These are phyloP conservation scores for Hystrix brachyura DNA, from an alignment of 2,113 vertebrate genomes.

Conservation along the genomic window DNA sequence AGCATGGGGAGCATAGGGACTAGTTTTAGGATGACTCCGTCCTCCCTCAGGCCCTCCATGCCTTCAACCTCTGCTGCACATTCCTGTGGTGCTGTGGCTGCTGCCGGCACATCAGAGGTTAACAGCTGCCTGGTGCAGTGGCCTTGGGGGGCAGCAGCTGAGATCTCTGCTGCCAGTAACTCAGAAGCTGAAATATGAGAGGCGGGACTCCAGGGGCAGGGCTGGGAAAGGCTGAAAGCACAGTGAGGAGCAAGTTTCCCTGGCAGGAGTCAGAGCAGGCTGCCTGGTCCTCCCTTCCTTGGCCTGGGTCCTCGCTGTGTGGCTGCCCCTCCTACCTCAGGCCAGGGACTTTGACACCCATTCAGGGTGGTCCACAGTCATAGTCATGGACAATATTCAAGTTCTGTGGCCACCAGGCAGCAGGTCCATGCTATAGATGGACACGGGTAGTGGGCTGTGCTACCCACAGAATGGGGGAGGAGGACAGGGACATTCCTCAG, in stretches of 20 bases:
- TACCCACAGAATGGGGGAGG: not conserved
- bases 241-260: slow-evolving; percentile 2
- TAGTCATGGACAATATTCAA: not conserved
- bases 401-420: not conserved
- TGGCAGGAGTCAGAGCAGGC: slow-evolving; percentile 15
- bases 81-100: not conserved
- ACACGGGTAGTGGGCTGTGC: not conserved
- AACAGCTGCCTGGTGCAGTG: slow-evolving; percentile 31
- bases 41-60: not conserved
- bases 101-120: slow-evolving; percentile 38
- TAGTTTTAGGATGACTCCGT: not conserved
- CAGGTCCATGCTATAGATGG: not conserved
- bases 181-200: slow-evolving; percentile 79
- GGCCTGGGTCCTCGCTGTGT: not conserved
- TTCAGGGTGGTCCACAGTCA: not conserved
- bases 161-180: slow-evolving; percentile 56
- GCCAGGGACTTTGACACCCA: not conserved
- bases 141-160: not conserved
- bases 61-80: not conserved
- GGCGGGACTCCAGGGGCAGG: not conserved
- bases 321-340: not conserved
- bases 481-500: not conserved
- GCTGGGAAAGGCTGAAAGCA: slow-evolving; percentile 33
- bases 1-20: not conserved
- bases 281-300: not conserved